Conservation (phyloP, 2,888 invertebrate genomes). For the Pomacea canaliculata region DNA sequence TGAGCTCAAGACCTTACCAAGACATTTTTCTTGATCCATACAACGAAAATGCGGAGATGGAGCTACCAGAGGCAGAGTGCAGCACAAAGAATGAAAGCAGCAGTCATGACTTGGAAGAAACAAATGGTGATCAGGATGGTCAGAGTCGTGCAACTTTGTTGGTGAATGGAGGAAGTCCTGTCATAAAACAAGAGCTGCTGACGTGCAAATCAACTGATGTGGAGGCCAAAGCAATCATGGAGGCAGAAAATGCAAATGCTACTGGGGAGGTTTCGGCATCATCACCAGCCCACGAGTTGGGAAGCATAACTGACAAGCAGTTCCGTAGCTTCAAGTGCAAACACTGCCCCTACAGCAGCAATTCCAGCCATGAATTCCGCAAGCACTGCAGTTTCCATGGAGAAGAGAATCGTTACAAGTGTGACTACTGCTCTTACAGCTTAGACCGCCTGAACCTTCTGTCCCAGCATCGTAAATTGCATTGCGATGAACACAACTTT, state of each 20-base stretch:
- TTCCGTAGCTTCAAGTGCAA: slow-evolving; percentile 40
- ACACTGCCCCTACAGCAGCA: slow-evolving; percentile 52
- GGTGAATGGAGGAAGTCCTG: slow-evolving; percentile 12
- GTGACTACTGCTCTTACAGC: slow-evolving; percentile 60
- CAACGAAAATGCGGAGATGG: slow-evolving; percentile 1
- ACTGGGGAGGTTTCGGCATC: background rate
- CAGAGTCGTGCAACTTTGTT: no score
- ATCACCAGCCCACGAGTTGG: background rate
- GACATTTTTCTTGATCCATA: slow-evolving; percentile 44
- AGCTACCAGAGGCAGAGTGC: background rate
- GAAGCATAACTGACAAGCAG: slow-evolving; percentile 16
- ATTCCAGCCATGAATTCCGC: slow-evolving; percentile 46
- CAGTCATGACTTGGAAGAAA: slow-evolving; percentile 36
- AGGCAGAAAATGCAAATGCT: slow-evolving; percentile 29
- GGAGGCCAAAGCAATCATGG: slow-evolving; percentile 29
- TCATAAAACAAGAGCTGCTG: slow-evolving; percentile 7
- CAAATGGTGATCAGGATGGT: slow-evolving; percentile 3
- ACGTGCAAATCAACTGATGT: slow-evolving; percentile 27
- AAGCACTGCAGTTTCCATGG: slow-evolving; percentile 54
- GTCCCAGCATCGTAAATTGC: slow-evolving; percentile 49
- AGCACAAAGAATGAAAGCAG: slow-evolving; percentile 18
- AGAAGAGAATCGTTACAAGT: slow-evolving; percentile 47
- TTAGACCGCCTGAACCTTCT: slow-evolving; percentile 49
- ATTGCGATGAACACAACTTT: slow-evolving; percentile 47
- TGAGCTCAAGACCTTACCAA: slow-evolving; percentile 40